Evolutionary conservation across 2,113 vertebrate genomes (phyloP), one percentile per base, ranked within the genome.

Genomic region (Thunnus maccoyii): DNA sequence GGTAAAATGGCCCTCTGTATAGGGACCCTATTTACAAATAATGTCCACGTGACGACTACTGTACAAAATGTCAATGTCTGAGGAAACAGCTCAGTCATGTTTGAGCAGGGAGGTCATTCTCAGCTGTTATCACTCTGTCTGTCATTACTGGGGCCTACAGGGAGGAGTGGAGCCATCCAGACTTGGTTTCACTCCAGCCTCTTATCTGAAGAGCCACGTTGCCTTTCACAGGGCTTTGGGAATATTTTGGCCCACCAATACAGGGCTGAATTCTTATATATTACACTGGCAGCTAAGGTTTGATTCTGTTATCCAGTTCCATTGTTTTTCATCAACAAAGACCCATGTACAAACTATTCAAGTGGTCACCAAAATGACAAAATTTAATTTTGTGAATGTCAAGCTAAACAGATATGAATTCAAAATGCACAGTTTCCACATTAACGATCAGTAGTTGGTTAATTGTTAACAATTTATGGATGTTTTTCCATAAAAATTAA

Each of bases 101-200:
- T 88, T 85, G 80, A 83, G 65, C 65, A 82, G 72, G 56, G 62
- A 81, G 86, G 70, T 85, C 71, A 77, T 69, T 76, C 75, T 77
- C 66, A 89, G 86, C 88, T 74, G 79, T 90, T 92, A 91, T 93
- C 87, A 61, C 50, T 2, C 12, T 11, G 32, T 64, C 78, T 63
- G 86, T 86, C 27, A 41, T 50, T 68, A 52, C 47, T 61, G 79
- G 65, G 77, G 50, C 68, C 84, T 51, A 58, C 72, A 75, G 79
- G 50, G 54, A 76, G 75, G 18, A 83, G 61, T 69, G 72, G 32
- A 86, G 70, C 62, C 54, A 48, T 62, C 51, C 13, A 81, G 7
- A 51, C 36, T 41, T 88, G 90, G 80, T 76, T 30, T 36, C 16
- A 11, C 14, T 72, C 78, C 80, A 84, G 63, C 12, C 65, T 44